Evolutionary conservation across 1,140 invertebrate genomes (phyloP).

Genomic region (Bombyx mandarina): DNA sequence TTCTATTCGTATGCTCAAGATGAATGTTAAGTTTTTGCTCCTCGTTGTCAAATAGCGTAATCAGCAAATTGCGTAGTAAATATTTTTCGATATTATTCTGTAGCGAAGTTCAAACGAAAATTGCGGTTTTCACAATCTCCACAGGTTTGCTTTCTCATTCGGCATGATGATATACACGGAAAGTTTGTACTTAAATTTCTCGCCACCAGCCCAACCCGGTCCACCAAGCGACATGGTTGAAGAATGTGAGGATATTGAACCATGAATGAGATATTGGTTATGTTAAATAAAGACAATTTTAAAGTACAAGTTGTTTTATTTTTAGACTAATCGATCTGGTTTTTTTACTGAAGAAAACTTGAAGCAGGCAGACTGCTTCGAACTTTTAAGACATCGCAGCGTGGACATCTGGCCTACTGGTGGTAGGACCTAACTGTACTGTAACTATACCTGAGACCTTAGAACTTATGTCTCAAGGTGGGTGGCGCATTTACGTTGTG

Average conservation of each 20-base stretch:
- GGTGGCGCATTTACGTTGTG: too few relatives aligned
- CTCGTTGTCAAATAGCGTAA: neutral
- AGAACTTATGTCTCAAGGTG: too few relatives aligned
- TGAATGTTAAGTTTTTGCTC: too few relatives aligned
- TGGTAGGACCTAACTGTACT: too few relatives aligned
- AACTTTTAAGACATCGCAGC: too few relatives aligned
- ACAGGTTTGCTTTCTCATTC: constrained; percentile 46
- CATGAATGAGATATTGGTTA: constrained; percentile 3
- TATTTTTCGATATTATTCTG: neutral
- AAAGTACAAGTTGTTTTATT: neutral
- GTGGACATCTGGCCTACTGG: too few relatives aligned
- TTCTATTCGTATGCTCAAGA: too few relatives aligned
- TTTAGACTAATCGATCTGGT: too few relatives aligned
- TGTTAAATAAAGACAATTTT: neutral
- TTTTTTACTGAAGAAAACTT: too few relatives aligned
- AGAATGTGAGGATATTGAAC: constrained; percentile 33
- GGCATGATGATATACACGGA: constrained; percentile 39
- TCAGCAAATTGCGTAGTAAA: neutral
- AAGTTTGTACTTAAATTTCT: constrained; percentile 40
- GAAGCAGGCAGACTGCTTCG: too few relatives aligned
- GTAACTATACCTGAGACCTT: too few relatives aligned
- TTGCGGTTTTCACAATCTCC: constrained; percentile 5
- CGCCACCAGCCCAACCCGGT: constrained; percentile 37
- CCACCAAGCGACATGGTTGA: constrained; percentile 50
- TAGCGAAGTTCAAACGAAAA: neutral